Base-by-base conservation (phyloP, 2,888 invertebrate species). In the Clostera curtula region DNA sequence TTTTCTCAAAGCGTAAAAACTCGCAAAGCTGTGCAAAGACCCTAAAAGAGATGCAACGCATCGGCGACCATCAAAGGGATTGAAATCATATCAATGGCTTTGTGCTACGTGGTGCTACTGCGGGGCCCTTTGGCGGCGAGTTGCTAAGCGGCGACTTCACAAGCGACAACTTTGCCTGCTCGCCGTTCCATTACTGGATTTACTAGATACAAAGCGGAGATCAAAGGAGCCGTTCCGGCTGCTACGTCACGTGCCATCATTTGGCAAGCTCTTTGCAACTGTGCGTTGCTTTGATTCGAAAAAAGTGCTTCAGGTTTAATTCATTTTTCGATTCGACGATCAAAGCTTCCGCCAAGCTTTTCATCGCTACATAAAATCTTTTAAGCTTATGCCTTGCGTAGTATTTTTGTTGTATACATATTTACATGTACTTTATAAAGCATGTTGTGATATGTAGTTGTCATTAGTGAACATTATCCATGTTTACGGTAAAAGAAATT, bases 21-120 rank as follows among this genome's bases (percentile, higher is more conserved):
- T 34, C 28, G 39, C 30, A 28, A 32, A n/a, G 16, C 29, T 32
- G 28, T 19, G 26, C 20, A 14, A 25, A 9, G 20, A 30, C 23
- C 29, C 47, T 45, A 58, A 63, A 51, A 56, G 64, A 66, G 69
- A 61, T 66, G 61, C 42, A 56, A 52, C 47, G 57, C 46, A 58
- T 48, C 75, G 75, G 73, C 55, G 38, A 43, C 44, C 42, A 58
- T 76, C 70, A 76, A 77, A 79, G 71, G 70, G 70, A 73, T 74
- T 72, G 69, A 68, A 74, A 71, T 71, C 68, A 71, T 79, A 77
- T 76, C 79, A 75, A 75, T 77, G 66, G 74, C 69, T 70, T 70
- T 70, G 61, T 69, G 76, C 77, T 75, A 75, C 69, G 70, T 70
- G 69, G 61, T 69, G 76, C 77, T 75, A 75, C 79, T 67, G 76